Percentiles rank a stretch among this genome's conserved stretches.
phyloP scores from a whole-genome alignment of 2,797 vertebrate genomes.

The Heterohyrax brucei region DNA sequence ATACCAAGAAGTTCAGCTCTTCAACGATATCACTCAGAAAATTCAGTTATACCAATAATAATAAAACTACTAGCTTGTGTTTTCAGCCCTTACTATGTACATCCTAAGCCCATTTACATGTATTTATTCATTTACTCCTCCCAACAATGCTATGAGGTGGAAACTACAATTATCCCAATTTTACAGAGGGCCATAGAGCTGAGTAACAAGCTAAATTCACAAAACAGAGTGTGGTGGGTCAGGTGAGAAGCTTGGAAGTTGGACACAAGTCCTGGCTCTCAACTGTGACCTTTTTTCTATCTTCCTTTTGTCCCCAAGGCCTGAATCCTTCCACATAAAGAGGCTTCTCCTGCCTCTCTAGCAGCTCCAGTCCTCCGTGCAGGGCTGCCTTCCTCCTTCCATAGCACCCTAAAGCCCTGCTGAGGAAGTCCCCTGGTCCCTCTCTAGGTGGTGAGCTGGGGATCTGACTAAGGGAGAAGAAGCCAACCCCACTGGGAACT shows the following conservation, averaged over 20 bases:
- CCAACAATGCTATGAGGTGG: background rate
- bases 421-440: background rate
- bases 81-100: background rate
- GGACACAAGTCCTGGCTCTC: background rate
- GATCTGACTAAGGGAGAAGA: background rate
- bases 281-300: background rate
- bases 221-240: background rate
- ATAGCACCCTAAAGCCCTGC: background rate
- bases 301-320: background rate
- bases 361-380: background rate
- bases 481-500: background rate
- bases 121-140: conserved; percentile 51
- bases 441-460: background rate
- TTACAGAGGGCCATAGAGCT: background rate
- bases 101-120: background rate
- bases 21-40: background rate
- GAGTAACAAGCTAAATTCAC: background rate
- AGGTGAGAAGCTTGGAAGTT: background rate
- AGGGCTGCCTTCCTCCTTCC: background rate
- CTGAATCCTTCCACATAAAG: background rate
- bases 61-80: background rate
- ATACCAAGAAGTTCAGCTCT: background rate
- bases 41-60: background rate
- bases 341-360: background rate
- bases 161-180: background rate